Evolutionary conservation across 2,888 invertebrate species (phyloP), one percentile per base, ranked within the genome.

Genomic region (Deilephila elpenor): DNA sequence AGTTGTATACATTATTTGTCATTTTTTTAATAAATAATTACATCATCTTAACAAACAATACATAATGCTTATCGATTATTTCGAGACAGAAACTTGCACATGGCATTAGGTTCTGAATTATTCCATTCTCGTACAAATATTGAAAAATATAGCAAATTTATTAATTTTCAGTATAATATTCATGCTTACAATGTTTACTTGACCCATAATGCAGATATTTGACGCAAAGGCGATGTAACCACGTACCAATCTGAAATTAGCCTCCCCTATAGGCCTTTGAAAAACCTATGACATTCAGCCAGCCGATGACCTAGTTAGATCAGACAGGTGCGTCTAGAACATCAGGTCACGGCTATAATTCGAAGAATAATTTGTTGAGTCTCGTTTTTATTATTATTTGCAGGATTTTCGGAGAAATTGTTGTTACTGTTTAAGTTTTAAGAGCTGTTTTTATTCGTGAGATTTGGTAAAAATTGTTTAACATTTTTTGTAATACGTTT

Each of bases 241-340:
- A 29, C 0, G 5, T 19, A 17, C 32, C n/a, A n/a, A 62, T 32
- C 34, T 32, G n/a, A 62, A 34, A 62, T 62, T 62, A 34, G 62
- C 19, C 34, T n/a, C 56, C 17, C 56, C 1, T 17, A 14, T 14
- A 56, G 56, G 56, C 56, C n/a, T 56, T n/a, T 62, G 8, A 62
- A 32, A 32, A 29, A 32, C 29, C 61, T 61, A 32, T 29, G 61
- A 61, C 61, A 29, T 56, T 56, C 60, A 60, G 60, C 17, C 60
- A 60, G 60, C 17, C 4, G 37, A 37, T 37, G 62, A 62, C 25
- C 56, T 56, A 56, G 56, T 56, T 56, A 56, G 56, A 56, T 56
- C 19, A 56, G 56, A 56, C 56, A 5, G 17, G n/a, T 56, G n/a
- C 56, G 56, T 56, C 56, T n/a, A n/a, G n/a, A n/a, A 56, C 56